Evolutionary conservation across 2,797 vertebrate species (phyloP), one percentile per base, ranked within the genome.

Genomic region (Cephalopachus bancanus): DNA sequence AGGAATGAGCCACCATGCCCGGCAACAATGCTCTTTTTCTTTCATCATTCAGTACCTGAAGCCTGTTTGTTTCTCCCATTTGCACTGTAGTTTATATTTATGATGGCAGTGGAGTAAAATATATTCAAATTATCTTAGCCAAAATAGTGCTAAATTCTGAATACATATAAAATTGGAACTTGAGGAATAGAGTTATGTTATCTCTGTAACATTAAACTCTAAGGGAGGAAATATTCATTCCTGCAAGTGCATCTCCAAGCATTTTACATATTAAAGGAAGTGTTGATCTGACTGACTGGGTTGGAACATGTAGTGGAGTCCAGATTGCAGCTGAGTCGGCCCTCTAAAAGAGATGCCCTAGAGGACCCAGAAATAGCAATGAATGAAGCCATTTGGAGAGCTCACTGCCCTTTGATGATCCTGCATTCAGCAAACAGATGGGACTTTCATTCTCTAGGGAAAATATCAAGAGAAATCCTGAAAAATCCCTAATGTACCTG

Each of bases 361-460:
- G 97, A 98, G 98, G 98, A 98, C 97, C 98, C 97, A 98, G 97
- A 22, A 94, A 98, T 97, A 98, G 98, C 98, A 98, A 99, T 98
- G 98, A 99, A 98, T 98, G 98, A 98, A 99, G 98, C 98, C 98
- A 98, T 98, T 98, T 98, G 96, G 98, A 98, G 97, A 98, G 98
- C 98, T 98, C 98, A 96, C 94, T 98, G 98, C 97, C 98, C 98
- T 98, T 98, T 95, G 96, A 98, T 98, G 98, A 98, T 98, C 97
- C 97, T 98, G 98, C 98, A 98, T 98, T 98, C 95, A 98, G 83
- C 20, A 91, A 98, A 98, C 99, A 99, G 98, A 99, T 99, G 99
- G 98, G 98, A 98, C 98, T 98, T 98, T 98, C 97, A 97, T 98
- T 98, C 98, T 94, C 98, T 96, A 93, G 98, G 98, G 98, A 98